Base-by-base conservation (phyloP, 2,797 vertebrate species). In the Oreonectes daqikongensis region DNA sequence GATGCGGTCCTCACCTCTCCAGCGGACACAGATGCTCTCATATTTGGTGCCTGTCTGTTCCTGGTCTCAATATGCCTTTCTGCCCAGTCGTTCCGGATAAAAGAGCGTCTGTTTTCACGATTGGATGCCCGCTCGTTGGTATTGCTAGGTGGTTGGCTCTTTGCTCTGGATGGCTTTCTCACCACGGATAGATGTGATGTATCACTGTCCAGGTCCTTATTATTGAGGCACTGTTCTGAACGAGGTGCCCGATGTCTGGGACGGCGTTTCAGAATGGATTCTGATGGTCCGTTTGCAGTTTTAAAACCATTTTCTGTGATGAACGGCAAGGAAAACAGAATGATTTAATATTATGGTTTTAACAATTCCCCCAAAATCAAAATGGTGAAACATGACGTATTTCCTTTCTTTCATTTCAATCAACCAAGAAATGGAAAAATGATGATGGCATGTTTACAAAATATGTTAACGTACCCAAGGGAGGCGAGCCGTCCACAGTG, bases 81-180 rank as follows among this genome's bases (percentile, higher is more conserved):
- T 2, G 89, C 90, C 93, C 94, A 95, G 72, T 94, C 95, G 28
- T 91, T 90, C 0, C 94, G 88, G 57, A 94, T 90, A 81, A 94
- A 92, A 0, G 93, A 87, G 61, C 92, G 92, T 67, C 88, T 92
- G 81, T 86, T 91, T 65, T 94, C 94, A 76, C 88, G 92, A 65
- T 87, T 83, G 44, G 83, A 78, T 9, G 28, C 20, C n/a, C 80
- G 81, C 53, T 89, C 92, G 60, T 88, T 91, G 74, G 87, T 91
- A 82, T 85, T 72, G 75, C 88, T 52, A 0, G 91, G 84, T 0
- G 92, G 91, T 38, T 92, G 90, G 85, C 92, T 93, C 86, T 92
- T 92, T 0, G 91, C 95, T 83, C 88, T 89, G 48, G 77, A 82
- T 0, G 89, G 84, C 84, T 92, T 96, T 63, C 84, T 88, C 26